A percentile compares a stretch with the other conserved stretches of the same genome.
Conservation (phyloP, 2,797 vertebrate genomes). For the Pterois miles region DNA sequence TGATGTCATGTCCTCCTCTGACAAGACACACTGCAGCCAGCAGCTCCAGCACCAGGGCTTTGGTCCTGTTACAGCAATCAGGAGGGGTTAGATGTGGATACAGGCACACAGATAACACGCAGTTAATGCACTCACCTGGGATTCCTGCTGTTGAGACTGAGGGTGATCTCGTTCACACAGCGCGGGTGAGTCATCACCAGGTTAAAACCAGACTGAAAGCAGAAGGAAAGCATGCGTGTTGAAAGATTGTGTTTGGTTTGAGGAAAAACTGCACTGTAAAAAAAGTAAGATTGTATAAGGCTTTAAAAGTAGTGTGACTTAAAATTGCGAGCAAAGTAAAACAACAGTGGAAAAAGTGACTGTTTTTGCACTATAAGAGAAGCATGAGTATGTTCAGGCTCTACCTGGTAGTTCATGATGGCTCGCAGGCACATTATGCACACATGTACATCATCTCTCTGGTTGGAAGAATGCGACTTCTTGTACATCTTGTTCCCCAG, state of each 20-base stretch:
- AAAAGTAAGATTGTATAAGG: background rate
- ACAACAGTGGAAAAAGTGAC: background rate
- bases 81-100: constrained; percentile 5
- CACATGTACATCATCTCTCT: constrained; percentile 95
- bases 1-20: constrained; percentile 95
- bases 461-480: constrained; percentile 84
- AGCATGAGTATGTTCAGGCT: background rate
- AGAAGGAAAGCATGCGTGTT: background rate
- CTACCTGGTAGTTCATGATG: constrained; percentile 99
- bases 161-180: constrained; percentile 96
- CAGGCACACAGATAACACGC: background rate
- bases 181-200: constrained; percentile 95
- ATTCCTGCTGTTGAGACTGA: constrained; percentile 96
- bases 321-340: background rate
- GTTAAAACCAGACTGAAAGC: constrained; percentile 93
- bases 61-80: constrained; percentile 82
- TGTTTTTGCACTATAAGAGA: background rate
- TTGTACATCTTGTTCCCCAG: constrained; percentile 84
- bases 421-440: constrained; percentile 98
- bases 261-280: background rate
- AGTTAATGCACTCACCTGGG: constrained; percentile 84
- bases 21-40: constrained; percentile 95
- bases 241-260: background rate
- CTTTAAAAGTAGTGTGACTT: background rate
- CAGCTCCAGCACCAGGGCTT: constrained; percentile 94